Evolutionary conservation across 2,113 vertebrate species (phyloP).

Genomic region (Amia ocellicauda): DNA sequence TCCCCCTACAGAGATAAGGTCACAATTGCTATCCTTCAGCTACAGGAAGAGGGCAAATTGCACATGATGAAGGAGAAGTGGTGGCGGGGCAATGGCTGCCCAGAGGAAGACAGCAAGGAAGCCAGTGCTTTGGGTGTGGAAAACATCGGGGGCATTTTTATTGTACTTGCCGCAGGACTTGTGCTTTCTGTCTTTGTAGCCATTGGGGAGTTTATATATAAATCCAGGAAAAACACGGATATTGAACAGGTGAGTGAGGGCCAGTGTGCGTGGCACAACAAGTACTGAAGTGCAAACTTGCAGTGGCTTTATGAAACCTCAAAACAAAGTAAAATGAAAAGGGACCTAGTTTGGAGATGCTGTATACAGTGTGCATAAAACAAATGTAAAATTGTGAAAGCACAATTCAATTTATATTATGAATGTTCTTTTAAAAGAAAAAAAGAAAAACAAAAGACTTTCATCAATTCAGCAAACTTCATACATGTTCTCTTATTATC

Average conservation of each 20-base stretch:
- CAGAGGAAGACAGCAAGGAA: constrained; percentile 92
- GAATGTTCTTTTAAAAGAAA: neutral
- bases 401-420: neutral
- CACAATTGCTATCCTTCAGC: constrained; percentile 93
- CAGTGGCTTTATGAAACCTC: neutral
- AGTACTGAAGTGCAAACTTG: constrained; percentile 45
- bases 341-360: neutral
- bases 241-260: constrained; percentile 86
- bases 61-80: constrained; percentile 99
- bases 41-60: constrained; percentile 94
- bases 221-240: constrained; percentile 86
- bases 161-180: constrained; percentile 91
- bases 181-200: constrained; percentile 97
- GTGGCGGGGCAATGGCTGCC: constrained; percentile 95
- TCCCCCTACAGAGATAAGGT: constrained; percentile 95
- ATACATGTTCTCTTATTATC: neutral
- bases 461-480: neutral
- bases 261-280: constrained; percentile 71
- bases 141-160: constrained; percentile 97
- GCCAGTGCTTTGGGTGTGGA: constrained; percentile 93
- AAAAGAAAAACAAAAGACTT: too few relatives aligned
- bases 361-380: neutral
- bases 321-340: too few relatives aligned
- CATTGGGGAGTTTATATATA: constrained; percentile 95
- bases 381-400: neutral